Conservation (phyloP, 2,888 invertebrate genomes). For the Stenchaetothrips biformis region DNA sequence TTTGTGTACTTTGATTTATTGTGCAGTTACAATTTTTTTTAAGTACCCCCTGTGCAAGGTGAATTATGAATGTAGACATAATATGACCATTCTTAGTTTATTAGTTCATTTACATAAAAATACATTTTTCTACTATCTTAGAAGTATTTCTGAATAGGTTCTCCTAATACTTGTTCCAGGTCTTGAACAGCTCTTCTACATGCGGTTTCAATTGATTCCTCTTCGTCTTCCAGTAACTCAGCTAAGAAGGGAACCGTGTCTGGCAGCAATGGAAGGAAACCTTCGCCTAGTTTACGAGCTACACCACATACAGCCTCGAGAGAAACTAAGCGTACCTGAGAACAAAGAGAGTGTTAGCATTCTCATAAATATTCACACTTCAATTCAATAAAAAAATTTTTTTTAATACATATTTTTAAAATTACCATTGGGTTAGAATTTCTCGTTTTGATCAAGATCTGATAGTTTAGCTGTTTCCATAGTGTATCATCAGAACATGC, state of each 20-base stretch:
- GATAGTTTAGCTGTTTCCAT: constrained; percentile 88
- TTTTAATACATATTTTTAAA: constrained; percentile 1
- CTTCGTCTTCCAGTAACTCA: constrained; percentile 87
- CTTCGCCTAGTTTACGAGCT: constrained; percentile 78
- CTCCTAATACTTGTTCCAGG: constrained; percentile 80
- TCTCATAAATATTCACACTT: neutral
- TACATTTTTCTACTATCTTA: constrained; percentile 45
- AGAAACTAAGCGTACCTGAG: constrained; percentile 59
- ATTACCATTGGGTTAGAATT: constrained; percentile 67
- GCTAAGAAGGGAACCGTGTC: constrained; percentile 93
- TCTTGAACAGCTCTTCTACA: constrained; percentile 77
- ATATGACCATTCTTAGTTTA: constrained; percentile 32
- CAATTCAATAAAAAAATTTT: neutral
- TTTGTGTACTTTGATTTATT: no score
- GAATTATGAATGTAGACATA: no score
- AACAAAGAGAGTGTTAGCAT: constrained; percentile 40
- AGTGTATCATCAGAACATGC: constrained; percentile 78
- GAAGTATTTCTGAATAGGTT: constrained; percentile 85
- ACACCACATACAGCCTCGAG: constrained; percentile 70
- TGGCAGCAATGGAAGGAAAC: constrained; percentile 80
- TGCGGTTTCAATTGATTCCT: constrained; percentile 71
- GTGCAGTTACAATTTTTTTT: no score
- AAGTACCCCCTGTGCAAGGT: no score
- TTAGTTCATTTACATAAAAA: constrained; percentile 32
- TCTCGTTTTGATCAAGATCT: constrained; percentile 81